phyloP scores from a whole-genome alignment of 2,113 vertebrate genomes.

The Dolichallabes microphthalmus region DNA sequence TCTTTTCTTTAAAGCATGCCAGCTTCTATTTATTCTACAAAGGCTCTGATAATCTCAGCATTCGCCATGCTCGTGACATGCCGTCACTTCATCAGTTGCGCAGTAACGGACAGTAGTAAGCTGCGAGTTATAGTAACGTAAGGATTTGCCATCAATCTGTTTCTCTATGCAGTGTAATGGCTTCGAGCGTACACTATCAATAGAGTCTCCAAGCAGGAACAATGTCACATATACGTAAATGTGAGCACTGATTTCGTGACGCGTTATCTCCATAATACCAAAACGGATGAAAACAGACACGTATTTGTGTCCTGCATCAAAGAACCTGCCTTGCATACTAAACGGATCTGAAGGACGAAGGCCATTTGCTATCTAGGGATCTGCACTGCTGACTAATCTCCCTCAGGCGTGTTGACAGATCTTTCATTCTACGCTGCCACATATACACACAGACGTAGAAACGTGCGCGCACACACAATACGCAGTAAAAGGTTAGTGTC shows the following conservation, averaged over 20 bases:
- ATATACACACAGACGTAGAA: slow-evolving; percentile 14
- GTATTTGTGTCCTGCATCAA: slow-evolving; percentile 35
- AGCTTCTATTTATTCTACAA: slow-evolving; percentile 11
- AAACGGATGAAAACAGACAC: slow-evolving; percentile 36
- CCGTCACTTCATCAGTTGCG: slow-evolving; percentile 26
- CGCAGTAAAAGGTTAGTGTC: slow-evolving; percentile 1
- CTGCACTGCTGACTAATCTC: slow-evolving; percentile 29
- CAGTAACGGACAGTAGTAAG: slow-evolving; percentile 34
- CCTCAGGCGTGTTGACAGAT: slow-evolving; percentile 43
- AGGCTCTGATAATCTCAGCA: slow-evolving; percentile 11
- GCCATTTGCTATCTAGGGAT: slow-evolving; percentile 41
- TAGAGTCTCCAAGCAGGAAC: slow-evolving; percentile 32
- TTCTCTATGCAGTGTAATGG: slow-evolving; percentile 18
- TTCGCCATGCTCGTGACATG: slow-evolving; percentile 28
- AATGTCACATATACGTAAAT: neutral
- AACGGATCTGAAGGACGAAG: slow-evolving; percentile 41
- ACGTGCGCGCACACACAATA: neutral
- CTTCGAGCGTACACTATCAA: slow-evolving; percentile 16
- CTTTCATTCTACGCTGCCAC: neutral
- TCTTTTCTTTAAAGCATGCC: slow-evolving; percentile 29
- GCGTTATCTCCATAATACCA: slow-evolving; percentile 25
- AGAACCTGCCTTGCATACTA: slow-evolving; percentile 51
- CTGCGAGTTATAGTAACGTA: slow-evolving; percentile 26
- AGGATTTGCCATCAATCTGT: slow-evolving; percentile 35
- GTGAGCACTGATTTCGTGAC: neutral